Evolutionary conservation across 2,113 vertebrate species (phyloP), one percentile per base, ranked within the genome.

Genomic region (Phaetusa simplex): DNA sequence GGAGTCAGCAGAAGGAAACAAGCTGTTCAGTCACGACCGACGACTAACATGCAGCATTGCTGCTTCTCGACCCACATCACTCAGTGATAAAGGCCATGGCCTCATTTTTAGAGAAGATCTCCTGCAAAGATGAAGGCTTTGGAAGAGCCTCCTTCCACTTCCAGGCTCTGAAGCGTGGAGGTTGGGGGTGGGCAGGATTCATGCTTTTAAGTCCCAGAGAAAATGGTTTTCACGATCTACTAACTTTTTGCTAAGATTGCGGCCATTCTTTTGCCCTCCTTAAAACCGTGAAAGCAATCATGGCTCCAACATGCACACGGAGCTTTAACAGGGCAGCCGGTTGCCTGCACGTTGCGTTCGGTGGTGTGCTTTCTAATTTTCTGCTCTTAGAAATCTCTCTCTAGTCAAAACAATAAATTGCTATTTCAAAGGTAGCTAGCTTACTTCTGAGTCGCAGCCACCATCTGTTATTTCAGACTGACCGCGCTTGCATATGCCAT

Each of bases 301-400:
- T 0, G 14, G 56, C 43, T 55, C 36, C 61, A 47, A 2, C 14
- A 29, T 0, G 12, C 6, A 30, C 14, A 7, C 8, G 8, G 50
- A 66, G n/a, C 18, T 91, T 74, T 70, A 53, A 34, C 26, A 81
- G 55, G 76, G 20, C 62, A 70, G 36, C 1, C 5, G 36, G 55
- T 7, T 7, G 8, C 1, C 2, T 40, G 21, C 58, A 56, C 4
- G 7, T 12, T 67, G 50, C 22, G 24, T 49, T 93, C 61, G 56
- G n/a, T 11, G 52, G 22, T 18, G 27, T 2, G 4, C 71, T 92
- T 78, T 47, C 65, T 74, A 21, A 87, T 72, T 82, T 84, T 87
- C 66, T 82, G 47, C 52, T 87, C 77, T 85, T 84, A 59, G 69
- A 84, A 83, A 72, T 21, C 3, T 5, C 84, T 82, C 65, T 91